Evolutionary conservation across 2,888 invertebrate genomes (phyloP).

Genomic region (Drosophila longiperda): DNA sequence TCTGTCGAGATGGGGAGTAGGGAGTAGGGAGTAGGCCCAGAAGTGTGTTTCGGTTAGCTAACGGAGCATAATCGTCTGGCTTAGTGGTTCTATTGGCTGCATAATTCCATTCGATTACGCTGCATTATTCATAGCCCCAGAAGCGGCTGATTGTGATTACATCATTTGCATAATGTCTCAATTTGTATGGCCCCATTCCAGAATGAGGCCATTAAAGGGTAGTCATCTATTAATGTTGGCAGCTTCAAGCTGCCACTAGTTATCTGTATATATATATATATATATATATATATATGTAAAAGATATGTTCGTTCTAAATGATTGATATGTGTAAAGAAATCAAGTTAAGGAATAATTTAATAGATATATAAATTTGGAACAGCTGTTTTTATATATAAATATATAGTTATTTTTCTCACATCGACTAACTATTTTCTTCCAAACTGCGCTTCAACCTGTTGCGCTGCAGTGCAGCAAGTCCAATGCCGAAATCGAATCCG

Average conservation of each 20-base stretch:
- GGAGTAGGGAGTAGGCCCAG: no score
- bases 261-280: neutral
- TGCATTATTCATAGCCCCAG: conserved; percentile 16
- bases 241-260: neutral
- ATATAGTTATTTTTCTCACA: neutral
- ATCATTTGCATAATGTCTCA: conserved; percentile 36
- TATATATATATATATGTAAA: neutral
- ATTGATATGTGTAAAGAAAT: neutral
- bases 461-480: neutral
- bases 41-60: neutral
- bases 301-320: neutral
- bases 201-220: neutral
- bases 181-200: conserved; percentile 12
- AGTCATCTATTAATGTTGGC: neutral
- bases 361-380: neutral
- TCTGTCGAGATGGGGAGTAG: neutral
- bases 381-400: neutral
- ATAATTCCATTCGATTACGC: conserved; percentile 12
- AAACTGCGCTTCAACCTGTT: conserved; percentile 24
- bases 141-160: neutral
- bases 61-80: conserved; percentile 1
- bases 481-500: conserved; percentile 1
- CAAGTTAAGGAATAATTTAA: neutral
- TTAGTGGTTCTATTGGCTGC: conserved; percentile 18
- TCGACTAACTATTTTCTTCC: conserved; percentile 1